A percentile compares a stretch with the other conserved stretches of the same genome.
phyloP scores from a whole-genome alignment of 2,888 invertebrate species.

The Neelides folsomi region DNA sequence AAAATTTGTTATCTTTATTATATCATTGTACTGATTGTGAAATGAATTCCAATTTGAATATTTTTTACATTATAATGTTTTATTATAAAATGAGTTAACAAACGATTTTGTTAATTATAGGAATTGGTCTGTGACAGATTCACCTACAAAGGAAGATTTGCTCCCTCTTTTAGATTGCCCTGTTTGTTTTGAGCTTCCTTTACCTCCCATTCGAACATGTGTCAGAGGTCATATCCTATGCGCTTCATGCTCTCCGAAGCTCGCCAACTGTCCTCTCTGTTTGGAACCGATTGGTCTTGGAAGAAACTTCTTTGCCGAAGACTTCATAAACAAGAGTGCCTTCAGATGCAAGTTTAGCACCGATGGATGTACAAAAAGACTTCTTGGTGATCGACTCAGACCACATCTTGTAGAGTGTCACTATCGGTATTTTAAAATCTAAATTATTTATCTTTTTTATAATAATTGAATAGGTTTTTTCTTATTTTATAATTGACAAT shows the following conservation, averaged over 20 bases:
- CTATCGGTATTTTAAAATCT: slow-evolving; percentile 13
- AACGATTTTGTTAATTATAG: too few species aligned
- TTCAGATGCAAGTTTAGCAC: slow-evolving; percentile 21
- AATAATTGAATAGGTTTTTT: too few species aligned
- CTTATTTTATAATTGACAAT: too few species aligned
- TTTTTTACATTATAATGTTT: too few species aligned
- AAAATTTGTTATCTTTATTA: too few species aligned
- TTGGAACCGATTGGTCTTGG: slow-evolving; percentile 22
- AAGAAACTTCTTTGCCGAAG: slow-evolving; percentile 26
- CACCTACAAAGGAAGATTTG: slow-evolving; percentile 19
- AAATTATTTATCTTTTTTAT: slow-evolving; percentile 1
- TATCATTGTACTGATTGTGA: too few species aligned
- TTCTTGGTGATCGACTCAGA: slow-evolving; percentile 17
- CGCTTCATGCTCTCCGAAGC: slow-evolving; percentile 13
- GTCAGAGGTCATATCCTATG: slow-evolving; percentile 26
- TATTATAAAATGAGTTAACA: too few species aligned
- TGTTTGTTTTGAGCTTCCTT: slow-evolving; percentile 25
- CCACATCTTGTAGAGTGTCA: slow-evolving; percentile 17
- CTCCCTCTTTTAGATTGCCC: slow-evolving; percentile 26
- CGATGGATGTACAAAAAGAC: slow-evolving; percentile 20
- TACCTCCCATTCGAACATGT: slow-evolving; percentile 26
- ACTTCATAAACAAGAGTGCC: slow-evolving; percentile 18
- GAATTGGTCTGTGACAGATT: slow-evolving; percentile 15
- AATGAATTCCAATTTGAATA: too few species aligned
- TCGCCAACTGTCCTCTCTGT: slow-evolving; percentile 23